These are phyloP conservation scores for Neuroterus valhalla DNA, from an alignment of 1,140 invertebrate species.

Conservation along the genomic window DNA sequence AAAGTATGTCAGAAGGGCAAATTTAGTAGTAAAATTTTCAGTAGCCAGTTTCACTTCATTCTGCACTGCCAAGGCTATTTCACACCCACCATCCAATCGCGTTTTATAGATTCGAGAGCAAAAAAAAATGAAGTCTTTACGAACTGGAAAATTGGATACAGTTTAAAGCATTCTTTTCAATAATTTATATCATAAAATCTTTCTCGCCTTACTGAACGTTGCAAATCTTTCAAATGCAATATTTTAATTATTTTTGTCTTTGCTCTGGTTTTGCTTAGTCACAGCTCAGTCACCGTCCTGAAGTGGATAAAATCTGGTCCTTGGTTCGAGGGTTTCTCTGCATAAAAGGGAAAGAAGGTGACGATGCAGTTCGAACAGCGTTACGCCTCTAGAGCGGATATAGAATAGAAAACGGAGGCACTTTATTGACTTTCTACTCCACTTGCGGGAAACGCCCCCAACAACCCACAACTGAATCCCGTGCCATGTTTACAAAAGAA, in stretches of 20 bases:
- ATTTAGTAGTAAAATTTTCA: slow-evolving; percentile 34
- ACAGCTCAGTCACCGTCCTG: background rate
- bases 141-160: too few species aligned
- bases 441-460: slow-evolving; percentile 11
- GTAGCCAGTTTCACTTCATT: too few species aligned
- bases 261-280: too few species aligned
- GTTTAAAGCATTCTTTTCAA: too few species aligned
- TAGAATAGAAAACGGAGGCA: slow-evolving; percentile 23
- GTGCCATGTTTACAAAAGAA: slow-evolving; percentile 4
- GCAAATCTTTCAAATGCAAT: too few species aligned
- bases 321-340: background rate
- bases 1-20: slow-evolving; percentile 36
- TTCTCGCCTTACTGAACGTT: too few species aligned
- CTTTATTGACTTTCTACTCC: slow-evolving; percentile 29
- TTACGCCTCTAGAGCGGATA: background rate
- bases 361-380: slow-evolving; percentile 1
- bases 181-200: too few species aligned
- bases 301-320: background rate
- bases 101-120: too few species aligned
- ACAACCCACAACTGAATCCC: slow-evolving; percentile 16
- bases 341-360: slow-evolving; percentile 6
- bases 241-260: too few species aligned
- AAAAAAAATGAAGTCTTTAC: too few species aligned
- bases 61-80: too few species aligned
- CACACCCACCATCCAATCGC: too few species aligned